Percentiles rank a stretch among this genome's conserved stretches.
Evolutionary conservation across 2,888 invertebrate genomes (phyloP).

Genomic region (Protula sp.): DNA sequence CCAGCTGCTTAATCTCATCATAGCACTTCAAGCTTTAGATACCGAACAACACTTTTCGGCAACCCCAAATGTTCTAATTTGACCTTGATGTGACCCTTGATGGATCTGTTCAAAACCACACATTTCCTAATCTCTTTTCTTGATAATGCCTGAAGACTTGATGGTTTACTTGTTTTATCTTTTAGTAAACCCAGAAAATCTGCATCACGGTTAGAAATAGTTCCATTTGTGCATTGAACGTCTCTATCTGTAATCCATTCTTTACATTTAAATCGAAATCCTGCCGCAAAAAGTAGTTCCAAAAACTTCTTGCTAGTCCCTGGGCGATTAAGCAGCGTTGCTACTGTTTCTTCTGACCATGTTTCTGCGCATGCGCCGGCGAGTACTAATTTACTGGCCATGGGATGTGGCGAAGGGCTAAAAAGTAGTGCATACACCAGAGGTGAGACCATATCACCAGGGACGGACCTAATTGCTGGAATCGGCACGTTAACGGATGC

Average conservation of each 20-base stretch:
- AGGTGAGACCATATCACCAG: neutral
- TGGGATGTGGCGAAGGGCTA: neutral
- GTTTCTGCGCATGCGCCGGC: neutral
- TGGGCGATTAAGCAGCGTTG: neutral
- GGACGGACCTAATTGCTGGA: neutral
- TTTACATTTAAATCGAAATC: neutral
- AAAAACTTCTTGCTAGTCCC: neutral
- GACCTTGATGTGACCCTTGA: neutral
- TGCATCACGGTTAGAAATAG: neutral
- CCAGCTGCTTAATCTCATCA: too few relatives aligned
- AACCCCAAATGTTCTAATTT: neutral
- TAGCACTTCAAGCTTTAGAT: neutral
- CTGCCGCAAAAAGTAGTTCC: neutral
- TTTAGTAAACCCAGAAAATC: neutral
- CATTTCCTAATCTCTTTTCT: neutral
- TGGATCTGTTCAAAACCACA: neutral
- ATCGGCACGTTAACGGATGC: neutral
- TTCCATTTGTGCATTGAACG: neutral
- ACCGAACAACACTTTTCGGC: neutral
- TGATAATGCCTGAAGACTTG: neutral
- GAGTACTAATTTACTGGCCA: neutral
- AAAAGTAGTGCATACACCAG: neutral
- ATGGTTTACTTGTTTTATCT: neutral
- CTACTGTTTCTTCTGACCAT: neutral
- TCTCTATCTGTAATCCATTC: neutral